Evolutionary conservation across 2,113 vertebrate genomes (phyloP).

Genomic region (Percopsis transmontana): DNA sequence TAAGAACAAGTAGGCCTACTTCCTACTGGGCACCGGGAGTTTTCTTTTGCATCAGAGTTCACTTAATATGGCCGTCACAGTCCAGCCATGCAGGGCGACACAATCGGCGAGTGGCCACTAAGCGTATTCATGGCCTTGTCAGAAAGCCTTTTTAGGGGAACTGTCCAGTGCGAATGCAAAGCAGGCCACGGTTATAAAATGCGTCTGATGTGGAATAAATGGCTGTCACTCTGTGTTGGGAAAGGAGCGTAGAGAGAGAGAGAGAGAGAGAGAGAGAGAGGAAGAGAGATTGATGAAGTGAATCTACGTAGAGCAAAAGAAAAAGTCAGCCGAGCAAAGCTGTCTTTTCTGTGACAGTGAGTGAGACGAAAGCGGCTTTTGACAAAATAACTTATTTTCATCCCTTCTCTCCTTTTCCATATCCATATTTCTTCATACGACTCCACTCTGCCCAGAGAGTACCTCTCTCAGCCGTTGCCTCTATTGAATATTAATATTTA

Average conservation of each 20-base stretch:
- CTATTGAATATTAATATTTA: neutral
- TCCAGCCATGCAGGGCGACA: constrained; percentile 62
- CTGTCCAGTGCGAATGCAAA: constrained; percentile 63
- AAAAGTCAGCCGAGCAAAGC: constrained; percentile 16
- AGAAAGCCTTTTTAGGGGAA: constrained; percentile 70
- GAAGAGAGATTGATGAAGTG: neutral
- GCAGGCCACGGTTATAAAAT: constrained; percentile 62
- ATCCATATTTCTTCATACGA: constrained; percentile 28
- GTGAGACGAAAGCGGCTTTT: constrained; percentile 56
- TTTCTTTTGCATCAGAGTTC: constrained; percentile 52
- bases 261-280: neutral
- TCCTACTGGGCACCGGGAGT: constrained; percentile 3
- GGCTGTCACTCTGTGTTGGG: constrained; percentile 57
- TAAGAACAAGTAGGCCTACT: constrained; percentile 25
- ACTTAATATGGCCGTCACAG: constrained; percentile 65
- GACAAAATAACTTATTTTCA: constrained; percentile 59
- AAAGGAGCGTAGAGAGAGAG: constrained; percentile 25
- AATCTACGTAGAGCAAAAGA: constrained; percentile 14
- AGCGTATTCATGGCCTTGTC: constrained; percentile 73
- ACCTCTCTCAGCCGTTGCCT: constrained; percentile 6
- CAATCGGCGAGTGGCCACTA: constrained; percentile 59
- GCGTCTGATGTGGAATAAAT: constrained; percentile 72
- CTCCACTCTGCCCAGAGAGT: constrained; percentile 13
- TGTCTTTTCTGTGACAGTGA: constrained; percentile 44
- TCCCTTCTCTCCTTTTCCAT: constrained; percentile 18